Evolutionary conservation across 30 jellyfish, hydroid and myxozoan genomes (phyloP).

Genomic region (Aurelia aurita complex sp. Pacific): DNA sequence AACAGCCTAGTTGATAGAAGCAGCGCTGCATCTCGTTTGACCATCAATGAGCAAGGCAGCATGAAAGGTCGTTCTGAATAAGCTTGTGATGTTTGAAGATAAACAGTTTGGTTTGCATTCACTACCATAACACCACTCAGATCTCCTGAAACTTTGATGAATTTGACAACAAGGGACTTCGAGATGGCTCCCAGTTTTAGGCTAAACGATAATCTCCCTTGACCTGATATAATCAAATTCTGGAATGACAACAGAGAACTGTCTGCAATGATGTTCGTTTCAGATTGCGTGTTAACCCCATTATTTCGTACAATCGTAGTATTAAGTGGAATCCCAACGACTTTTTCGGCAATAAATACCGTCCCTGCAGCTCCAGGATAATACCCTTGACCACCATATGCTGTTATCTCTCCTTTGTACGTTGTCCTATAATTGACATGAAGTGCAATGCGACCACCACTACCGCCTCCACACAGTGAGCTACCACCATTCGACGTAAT

Average conservation of each 20-base stretch:
- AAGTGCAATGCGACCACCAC: conserved; percentile 71
- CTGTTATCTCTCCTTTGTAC: conserved; percentile 45
- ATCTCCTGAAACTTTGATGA: conserved; percentile 56
- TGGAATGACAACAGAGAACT: conserved; percentile 23
- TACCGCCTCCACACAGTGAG: conserved; percentile 72
- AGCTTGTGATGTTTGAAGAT: conserved; percentile 59
- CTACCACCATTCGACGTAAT: conserved; percentile 55
- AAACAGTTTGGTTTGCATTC: conserved; percentile 24
- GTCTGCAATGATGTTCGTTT: conserved; percentile 27
- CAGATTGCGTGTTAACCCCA: conserved; percentile 34
- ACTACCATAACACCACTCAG: conserved; percentile 29
- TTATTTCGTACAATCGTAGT: conserved; percentile 49
- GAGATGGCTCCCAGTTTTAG: not conserved
- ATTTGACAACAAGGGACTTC: conserved; percentile 9
- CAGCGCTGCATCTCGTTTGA: conserved; percentile 30
- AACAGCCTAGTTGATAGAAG: conserved; percentile 24
- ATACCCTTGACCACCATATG: conserved; percentile 60
- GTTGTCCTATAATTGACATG: conserved; percentile 43
- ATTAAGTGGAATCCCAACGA: conserved; percentile 47
- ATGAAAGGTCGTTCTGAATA: conserved; percentile 51
- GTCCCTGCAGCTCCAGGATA: conserved; percentile 69
- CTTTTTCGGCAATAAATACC: conserved; percentile 40
- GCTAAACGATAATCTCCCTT: conserved; percentile 42
- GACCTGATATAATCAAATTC: conserved; percentile 38
- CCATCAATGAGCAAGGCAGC: conserved; percentile 62